phyloP scores from a whole-genome alignment of 2,797 vertebrate genomes.

The Aldrovandia affinis region DNA sequence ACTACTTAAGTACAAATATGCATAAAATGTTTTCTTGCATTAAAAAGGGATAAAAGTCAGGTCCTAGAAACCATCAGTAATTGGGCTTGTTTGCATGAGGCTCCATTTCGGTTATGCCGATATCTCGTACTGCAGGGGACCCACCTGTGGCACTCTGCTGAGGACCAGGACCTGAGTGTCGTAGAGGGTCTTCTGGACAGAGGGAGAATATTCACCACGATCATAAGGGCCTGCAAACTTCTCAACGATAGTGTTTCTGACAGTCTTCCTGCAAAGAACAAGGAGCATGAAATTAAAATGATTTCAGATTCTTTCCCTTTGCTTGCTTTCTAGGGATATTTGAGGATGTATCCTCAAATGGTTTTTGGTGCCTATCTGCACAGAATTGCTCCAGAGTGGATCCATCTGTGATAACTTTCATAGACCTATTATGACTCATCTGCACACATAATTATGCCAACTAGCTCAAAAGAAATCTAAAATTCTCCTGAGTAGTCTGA shows the following conservation, averaged over 20 bases:
- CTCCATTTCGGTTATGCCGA: background rate
- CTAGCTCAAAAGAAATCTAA: no score
- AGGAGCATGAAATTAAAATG: background rate
- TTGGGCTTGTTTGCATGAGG: background rate
- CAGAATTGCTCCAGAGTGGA: no score
- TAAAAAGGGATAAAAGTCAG: background rate
- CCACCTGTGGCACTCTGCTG: constrained; percentile 80
- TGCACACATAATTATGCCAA: no score
- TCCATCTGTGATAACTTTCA: no score
- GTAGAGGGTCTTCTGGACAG: constrained; percentile 95
- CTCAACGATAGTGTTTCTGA: constrained; percentile 82
- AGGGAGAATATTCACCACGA: constrained; percentile 86
- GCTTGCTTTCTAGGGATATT: no score
- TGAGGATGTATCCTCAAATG: no score
- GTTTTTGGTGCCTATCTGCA: no score
- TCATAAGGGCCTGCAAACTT: constrained; percentile 89
- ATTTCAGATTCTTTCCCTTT: no score
- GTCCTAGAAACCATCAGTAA: background rate
- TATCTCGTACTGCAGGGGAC: constrained; percentile 2
- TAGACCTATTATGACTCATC: no score
- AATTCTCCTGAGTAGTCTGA: no score
- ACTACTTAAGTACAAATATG: background rate
- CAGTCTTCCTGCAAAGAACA: constrained; percentile 71
- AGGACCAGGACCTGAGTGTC: constrained; percentile 80
- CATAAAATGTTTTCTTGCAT: background rate